Base-by-base conservation (phyloP, 2,797 vertebrate genomes). In the Natrix natrix region DNA sequence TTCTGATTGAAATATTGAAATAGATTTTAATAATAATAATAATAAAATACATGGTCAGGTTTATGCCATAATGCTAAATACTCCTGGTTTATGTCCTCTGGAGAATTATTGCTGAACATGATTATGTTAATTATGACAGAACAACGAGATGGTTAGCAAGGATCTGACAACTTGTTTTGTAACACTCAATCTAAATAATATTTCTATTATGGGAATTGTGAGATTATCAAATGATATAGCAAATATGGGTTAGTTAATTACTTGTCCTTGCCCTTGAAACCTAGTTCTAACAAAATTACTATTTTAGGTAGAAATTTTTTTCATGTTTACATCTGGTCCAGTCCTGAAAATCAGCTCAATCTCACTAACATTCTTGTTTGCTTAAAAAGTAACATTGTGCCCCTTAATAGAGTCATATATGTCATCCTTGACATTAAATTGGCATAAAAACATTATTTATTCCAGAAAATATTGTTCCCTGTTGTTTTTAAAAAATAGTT, bases 131-230 rank as follows among this genome's bases (percentile, higher is more conserved):
- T 96, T 86, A 92, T 94, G 5, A 22, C 59, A 93, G 91, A 90
- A 96, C 95, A 92, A 86, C 61, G 95, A 14, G 87, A 93, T 96
- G 28, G 91, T 94, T 96, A 95, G 91, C 94, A 93, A 96, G 83
- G n/a, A 95, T 95, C 95, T 96, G 63, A 92, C 92, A 94, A 95
- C 52, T 93, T 97, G 74, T 95, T 96, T 97, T 97, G 92, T 93
- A 96, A 96, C 95, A 93, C 95, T 96, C 91, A 94, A 96, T 92
- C 32, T 95, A 97, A 96, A 95, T 97, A 97, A 94, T 95, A 96
- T 95, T 87, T 93, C 1, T 93, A 93, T 95, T 96, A 43, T 88
- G 94, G 91, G 43, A 95, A 90, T 95, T 95, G 93, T 95, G 95
- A 94, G 95, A 96, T 78, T 54, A 95, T 91, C 66, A 91, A 97